Evolutionary conservation across 1,140 invertebrate species (phyloP).

Genomic region (Diabrotica undecimpunctata): DNA sequence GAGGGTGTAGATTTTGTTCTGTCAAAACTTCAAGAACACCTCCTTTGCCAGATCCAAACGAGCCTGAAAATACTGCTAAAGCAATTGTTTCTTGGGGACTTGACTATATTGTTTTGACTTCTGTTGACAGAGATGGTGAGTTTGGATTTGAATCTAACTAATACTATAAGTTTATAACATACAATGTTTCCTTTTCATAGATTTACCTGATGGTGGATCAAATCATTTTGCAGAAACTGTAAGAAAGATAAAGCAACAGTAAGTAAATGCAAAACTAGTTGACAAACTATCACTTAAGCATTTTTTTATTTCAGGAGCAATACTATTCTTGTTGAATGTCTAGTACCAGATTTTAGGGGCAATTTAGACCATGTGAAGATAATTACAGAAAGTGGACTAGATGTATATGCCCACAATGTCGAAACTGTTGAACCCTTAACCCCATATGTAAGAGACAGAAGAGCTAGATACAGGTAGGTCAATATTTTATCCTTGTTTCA

Average conservation of each 20-base stretch:
- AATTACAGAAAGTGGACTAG: slow-evolving; percentile 79
- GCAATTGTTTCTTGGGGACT: slow-evolving; percentile 93
- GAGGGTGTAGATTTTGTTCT: slow-evolving; percentile 96
- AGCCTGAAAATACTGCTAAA: slow-evolving; percentile 89
- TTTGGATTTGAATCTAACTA: slow-evolving; percentile 9
- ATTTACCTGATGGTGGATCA: slow-evolving; percentile 88
- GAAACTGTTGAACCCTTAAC: slow-evolving; percentile 90
- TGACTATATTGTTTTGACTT: slow-evolving; percentile 97
- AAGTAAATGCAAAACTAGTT: slow-evolving; percentile 32
- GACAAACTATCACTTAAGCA: background rate
- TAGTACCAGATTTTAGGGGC: slow-evolving; percentile 95
- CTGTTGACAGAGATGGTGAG: slow-evolving; percentile 92
- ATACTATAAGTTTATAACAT: slow-evolving; percentile 4
- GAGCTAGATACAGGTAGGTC: slow-evolving; percentile 65
- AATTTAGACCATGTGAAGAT: slow-evolving; percentile 69
- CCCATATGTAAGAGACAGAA: slow-evolving; percentile 86
- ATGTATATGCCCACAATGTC: slow-evolving; percentile 96
- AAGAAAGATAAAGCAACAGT: slow-evolving; percentile 69
- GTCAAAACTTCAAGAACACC: slow-evolving; percentile 95
- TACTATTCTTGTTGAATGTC: slow-evolving; percentile 90
- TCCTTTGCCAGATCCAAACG: slow-evolving; percentile 83
- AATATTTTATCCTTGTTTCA: background rate
- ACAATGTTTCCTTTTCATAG: slow-evolving; percentile 47
- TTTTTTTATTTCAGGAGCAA: slow-evolving; percentile 60
- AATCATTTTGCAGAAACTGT: slow-evolving; percentile 91